Base-by-base conservation (phyloP, 2,113 vertebrate species). In the Pipa parva region DNA sequence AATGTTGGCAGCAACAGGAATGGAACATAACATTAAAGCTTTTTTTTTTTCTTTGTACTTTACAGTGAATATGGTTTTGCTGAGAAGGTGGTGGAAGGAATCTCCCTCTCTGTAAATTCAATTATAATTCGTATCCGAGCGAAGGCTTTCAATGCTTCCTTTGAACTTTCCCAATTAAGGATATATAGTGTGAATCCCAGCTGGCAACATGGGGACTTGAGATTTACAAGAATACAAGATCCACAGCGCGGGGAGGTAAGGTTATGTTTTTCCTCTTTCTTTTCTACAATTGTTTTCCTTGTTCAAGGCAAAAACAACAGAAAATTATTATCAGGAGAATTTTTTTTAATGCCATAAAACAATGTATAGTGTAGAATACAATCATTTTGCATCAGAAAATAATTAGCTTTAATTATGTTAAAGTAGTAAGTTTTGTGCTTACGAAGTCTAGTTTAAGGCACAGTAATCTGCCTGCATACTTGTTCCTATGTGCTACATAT, bases 71-170 rank as follows among this genome's bases (percentile, higher is more conserved):
- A 99, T 66, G 92, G 97, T 77, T 99, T 99, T 88, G 97, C 97
- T 61, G 97, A 99, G 84, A 99, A 97, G 81, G 97, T 99, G 62
- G 95, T 99, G 18, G 96, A 99, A 83, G 95, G 97, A 50, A 96
- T 99, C 74, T 92, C 94, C 2, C 88, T 99, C 77, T 96, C 95
- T 72, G 93, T 99, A 74, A 97, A 94, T 83, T 99, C 97, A 79
- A 99, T 99, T 65, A 63, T 97, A 69, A 96, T 99, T 78, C 79
- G 92, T 76, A 97, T 99, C 85, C 91, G 93, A 5, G 95, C 97
- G 75, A 98, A 98, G 85, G 96, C 97, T 69, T 99, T 99, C 77
- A 98, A 97, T 74, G 97, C 95, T 57, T 99, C 97, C 39, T 97
- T 99, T 73, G 95, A 99, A 85, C 92, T 98, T 74, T 98, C 94